Evolutionary conservation across 2,113 vertebrate genomes (phyloP), one percentile per base, ranked within the genome.

Genomic region (Thinocorus orbignyianus): DNA sequence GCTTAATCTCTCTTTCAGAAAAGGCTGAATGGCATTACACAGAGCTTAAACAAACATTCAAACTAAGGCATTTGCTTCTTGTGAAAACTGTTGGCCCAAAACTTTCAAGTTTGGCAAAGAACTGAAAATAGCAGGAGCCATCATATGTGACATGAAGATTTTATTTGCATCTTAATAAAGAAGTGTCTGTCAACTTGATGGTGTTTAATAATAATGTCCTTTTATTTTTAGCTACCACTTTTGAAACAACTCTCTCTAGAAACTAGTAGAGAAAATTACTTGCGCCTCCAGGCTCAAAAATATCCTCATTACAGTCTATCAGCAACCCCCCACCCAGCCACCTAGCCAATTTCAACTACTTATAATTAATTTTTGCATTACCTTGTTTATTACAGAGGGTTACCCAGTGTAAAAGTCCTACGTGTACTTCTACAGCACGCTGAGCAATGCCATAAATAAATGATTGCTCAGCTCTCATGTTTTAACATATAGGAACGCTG

Each of bases 91-190:
- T 84, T 90, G 52, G 31, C n/a, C 83, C 52, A 46, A 94, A 90
- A 72, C 23, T 37, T 68, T 64, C 12, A 81, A 70, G 33, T 70
- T 88, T 77, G 52, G 26, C 31, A 92, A 90, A 70, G 73, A 92
- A 74, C 55, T 89, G 86, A 91, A 94, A 93, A 88, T 80, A 94
- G 30, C 31, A 86, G 49, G 23, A 86, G 22, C 58, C 26, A 35
- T 96, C 39, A 81, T 76, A 49, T 69, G 35, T 86, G 68, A 88
- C 80, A 80, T 77, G 46, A 92, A 57, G 74, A 73, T 20, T 88
- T 80, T 69, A 80, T 93, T 77, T 93, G 68, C 60, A 88, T 74
- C 76, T 74, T 92, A 81, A 88, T 55, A 81, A 70, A 84, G 51
- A 88, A 74, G 13, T 78, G 68, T 62, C 61, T 93, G 76, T 93